Percentiles rank a stretch among this genome's conserved stretches.
These are phyloP conservation scores for Cyclura pinguis DNA, from an alignment of 2,797 vertebrate species.

Conservation along the genomic window DNA sequence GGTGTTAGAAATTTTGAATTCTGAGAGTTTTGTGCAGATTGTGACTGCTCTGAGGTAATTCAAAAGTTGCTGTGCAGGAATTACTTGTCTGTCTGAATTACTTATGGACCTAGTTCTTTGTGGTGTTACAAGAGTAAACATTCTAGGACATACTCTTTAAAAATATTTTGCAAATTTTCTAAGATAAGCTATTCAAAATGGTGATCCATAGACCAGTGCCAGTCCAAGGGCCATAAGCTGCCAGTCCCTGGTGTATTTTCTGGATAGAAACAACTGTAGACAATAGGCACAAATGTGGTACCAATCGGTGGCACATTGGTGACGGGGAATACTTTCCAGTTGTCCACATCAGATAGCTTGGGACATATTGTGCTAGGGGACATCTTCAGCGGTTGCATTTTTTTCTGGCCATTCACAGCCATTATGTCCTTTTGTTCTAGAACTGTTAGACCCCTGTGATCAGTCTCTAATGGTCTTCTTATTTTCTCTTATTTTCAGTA, in stretches of 20 bases:
- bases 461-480: not conserved
- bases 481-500: conserved; percentile 80
- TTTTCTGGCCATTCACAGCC: not conserved
- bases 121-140: not conserved
- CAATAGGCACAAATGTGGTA: too few relatives aligned
- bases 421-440: not conserved
- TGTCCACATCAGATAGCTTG: too few relatives aligned
- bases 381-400: not conserved
- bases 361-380: not conserved
- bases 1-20: not conserved
- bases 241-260: too few relatives aligned
- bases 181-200: too few relatives aligned
- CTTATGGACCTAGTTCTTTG: not conserved
- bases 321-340: too few relatives aligned
- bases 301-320: too few relatives aligned
- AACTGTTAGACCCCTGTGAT: fast-evolving
- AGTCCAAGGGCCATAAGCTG: too few relatives aligned
- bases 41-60: not conserved
- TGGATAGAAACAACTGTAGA: too few relatives aligned
- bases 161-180: not conserved
- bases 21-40: not conserved
- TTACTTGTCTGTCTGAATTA: not conserved
- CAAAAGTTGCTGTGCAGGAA: not conserved
- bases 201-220: too few relatives aligned
- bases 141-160: not conserved